Base-by-base conservation (phyloP, 2,797 vertebrate species). In the Fratercula arctica region DNA sequence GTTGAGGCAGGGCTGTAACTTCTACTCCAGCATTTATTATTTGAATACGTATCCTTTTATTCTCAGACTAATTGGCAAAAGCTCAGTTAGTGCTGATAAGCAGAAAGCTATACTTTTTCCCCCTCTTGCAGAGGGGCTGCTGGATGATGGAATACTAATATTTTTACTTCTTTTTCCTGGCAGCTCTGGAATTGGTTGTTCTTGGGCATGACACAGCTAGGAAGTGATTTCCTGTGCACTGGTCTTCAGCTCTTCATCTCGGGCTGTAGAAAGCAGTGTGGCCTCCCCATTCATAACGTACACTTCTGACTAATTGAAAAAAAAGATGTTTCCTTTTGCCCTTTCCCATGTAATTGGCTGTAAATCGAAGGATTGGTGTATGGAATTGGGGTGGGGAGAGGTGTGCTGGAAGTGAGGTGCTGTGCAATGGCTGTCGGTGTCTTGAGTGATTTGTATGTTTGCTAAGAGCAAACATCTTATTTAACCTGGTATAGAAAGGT, bases 341-440 rank as follows among this genome's bases (percentile, higher is more conserved):
- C 37, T 85, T 82, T 79, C 16, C 74, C 26, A 0, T 10, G 45
- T 56, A 70, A 75, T 14, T 4, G 10, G 29, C 43, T 63, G 56
- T 1, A 26, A 67, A 29, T 14, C 4, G 8, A 21, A 46, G 68
- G 25, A 43, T 0, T 6, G 7, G 10, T 4, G 14, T 8, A 31
- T 2, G 11, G 70, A 59, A 11, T 8, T 0, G 4, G n/a, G 35
- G 6, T 26, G 51, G 39, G 20, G 56, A 76, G 46, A 70, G 53
- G 26, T 5, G 43, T 77, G 48, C 51, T n/a, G 53, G 25, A 41
- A 28, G 35, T 4, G 56, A 59, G 26, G 70, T 91, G 76, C 61
- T 45, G 35, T 50, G 43, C 6, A 17, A 46, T 39, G 24, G 14
- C 48, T n/a, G 0, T 1, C 1, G 4, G 16, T 14, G 50, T 18